Percentiles rank a stretch among this genome's conserved stretches.
These are phyloP conservation scores for Tachuris rubrigastra DNA, from an alignment of 2,113 vertebrate species.

Conservation along the genomic window DNA sequence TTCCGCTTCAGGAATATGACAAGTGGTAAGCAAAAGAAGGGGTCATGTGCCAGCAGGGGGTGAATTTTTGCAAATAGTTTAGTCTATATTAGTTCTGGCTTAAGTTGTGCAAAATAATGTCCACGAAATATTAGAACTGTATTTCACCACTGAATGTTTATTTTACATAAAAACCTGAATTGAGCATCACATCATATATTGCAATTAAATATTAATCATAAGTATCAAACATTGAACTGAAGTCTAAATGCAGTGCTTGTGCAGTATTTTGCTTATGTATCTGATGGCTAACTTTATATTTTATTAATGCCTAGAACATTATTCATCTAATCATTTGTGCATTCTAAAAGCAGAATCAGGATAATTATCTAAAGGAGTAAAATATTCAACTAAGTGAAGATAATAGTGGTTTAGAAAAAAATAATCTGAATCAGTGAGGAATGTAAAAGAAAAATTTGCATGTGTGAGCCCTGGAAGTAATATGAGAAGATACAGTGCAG, in stretches of 20 bases:
- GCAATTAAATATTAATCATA: neutral
- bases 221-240: neutral
- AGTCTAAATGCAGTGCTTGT: neutral
- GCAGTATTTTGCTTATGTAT: neutral
- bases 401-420: neutral
- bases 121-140: neutral
- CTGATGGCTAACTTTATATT: neutral
- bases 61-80: neutral
- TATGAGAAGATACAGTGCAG: neutral
- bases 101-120: neutral
- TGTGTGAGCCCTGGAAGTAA: neutral
- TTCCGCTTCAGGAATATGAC: neutral
- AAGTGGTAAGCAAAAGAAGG: neutral
- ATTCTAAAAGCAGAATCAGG: neutral
- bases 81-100: neutral
- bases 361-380: neutral
- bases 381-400: neutral
- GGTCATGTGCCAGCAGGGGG: neutral
- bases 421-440: neutral
- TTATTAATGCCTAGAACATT: neutral
- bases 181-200: neutral
- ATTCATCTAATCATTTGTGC: neutral
- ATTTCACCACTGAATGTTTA: neutral
- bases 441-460: neutral
- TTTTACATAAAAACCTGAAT: neutral